Base-by-base conservation (phyloP, 2,888 invertebrate genomes). In the Scaptodrosophila latifasciaeformis region DNA sequence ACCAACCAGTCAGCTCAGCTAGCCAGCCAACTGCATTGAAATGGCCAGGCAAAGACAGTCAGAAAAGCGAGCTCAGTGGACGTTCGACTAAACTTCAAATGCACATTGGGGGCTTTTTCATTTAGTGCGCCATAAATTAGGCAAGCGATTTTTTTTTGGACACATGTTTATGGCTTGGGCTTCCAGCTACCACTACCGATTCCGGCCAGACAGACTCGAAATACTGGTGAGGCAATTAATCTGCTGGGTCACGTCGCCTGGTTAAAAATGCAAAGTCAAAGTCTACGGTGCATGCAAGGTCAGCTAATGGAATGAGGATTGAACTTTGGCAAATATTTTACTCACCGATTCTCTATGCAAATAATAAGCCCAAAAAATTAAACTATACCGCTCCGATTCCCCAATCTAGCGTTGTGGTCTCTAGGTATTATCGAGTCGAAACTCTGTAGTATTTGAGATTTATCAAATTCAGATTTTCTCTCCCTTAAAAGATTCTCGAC, bases 91-190 rank as follows among this genome's bases (percentile, higher is more conserved):
- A 69, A 67, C 70, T 67, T 67, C 59, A 70, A 70, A 70, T 65
- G 62, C 67, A 62, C 70, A 65, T 65, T 67, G 65, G 70, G 70
- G 62, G 65, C 69, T 62, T 70, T 70, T 70, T 70, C 70, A 65
- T 70, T 70, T 70, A 67, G 70, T 70, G 65, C 42, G 40, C 65
- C 70, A 70, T 70, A 70, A 70, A 70, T 70, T 67, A 70, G 63
- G 59, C 56, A 56, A 59, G 50, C 24, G 65, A 54, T 48, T 65
- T 70, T 61, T 45, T 48, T 34, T 31, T 42, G 19, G 19, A 6
- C 34, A 15, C 34, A 34, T 34, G 34, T 34, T n/a, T 59, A 54
- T 51, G 44, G 49, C 50, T 15, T 39, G 30, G 50, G 50, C 58
- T 48, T 13, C 13, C 27, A 47, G 45, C 56, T 46, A 30, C 30